Conservation (phyloP, 1,140 invertebrate species). For the Sminthurides bifidus region DNA sequence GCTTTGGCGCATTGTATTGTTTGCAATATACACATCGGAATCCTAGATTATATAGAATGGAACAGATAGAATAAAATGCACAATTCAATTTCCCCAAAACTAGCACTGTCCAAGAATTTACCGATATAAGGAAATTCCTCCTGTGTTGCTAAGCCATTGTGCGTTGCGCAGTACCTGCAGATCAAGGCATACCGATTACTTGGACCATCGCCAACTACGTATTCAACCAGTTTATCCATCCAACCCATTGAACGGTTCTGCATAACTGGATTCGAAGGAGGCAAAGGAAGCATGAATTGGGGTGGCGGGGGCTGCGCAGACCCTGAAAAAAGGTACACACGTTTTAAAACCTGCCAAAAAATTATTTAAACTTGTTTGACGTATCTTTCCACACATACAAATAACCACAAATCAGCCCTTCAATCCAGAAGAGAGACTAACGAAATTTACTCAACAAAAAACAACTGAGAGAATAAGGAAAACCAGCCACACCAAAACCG, state of each 20-base stretch:
- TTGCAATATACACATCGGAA: slow-evolving; percentile 27
- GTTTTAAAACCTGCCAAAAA: background rate
- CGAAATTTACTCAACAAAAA: too few relatives aligned
- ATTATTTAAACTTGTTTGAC: background rate
- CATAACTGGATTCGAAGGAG: slow-evolving; percentile 19
- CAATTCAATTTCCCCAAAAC: background rate
- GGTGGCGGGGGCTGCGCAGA: background rate
- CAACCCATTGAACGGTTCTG: slow-evolving; percentile 46
- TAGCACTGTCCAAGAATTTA: slow-evolving; percentile 36
- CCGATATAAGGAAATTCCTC: slow-evolving; percentile 92
- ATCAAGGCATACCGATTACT: slow-evolving; percentile 78
- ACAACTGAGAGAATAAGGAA: too few relatives aligned
- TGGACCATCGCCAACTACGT: slow-evolving; percentile 88
- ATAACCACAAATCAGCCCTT: too few relatives aligned
- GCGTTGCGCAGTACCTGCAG: slow-evolving; percentile 74
- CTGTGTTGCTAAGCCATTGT: slow-evolving; percentile 93
- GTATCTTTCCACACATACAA: background rate
- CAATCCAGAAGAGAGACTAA: too few relatives aligned
- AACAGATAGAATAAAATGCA: slow-evolving; percentile 3
- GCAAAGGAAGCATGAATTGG: slow-evolving; percentile 19
- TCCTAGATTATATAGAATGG: slow-evolving; percentile 7
- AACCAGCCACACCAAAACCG: too few relatives aligned
- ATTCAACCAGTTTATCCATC: slow-evolving; percentile 83
- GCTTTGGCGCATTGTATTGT: slow-evolving; percentile 28
- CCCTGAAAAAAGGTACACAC: slow-evolving; percentile 5